Conservation (phyloP, 2,797 vertebrate species). For the Cetoscarus ocellatus region DNA sequence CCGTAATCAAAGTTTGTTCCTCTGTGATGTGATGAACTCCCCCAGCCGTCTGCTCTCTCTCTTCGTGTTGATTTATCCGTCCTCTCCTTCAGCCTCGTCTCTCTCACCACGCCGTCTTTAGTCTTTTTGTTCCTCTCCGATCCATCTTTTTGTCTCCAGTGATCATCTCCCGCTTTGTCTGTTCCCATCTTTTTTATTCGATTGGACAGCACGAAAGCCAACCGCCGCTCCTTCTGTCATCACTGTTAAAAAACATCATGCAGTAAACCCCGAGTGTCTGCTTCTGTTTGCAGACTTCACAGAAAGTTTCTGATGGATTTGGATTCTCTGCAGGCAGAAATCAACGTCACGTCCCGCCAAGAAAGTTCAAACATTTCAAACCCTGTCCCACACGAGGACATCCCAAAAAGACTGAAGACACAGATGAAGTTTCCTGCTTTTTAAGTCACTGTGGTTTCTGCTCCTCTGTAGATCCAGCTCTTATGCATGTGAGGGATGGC, state of each 20-base stretch:
- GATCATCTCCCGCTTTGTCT: not conserved
- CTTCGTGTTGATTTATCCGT: not conserved
- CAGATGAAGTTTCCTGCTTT: too few species aligned
- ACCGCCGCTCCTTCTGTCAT: not conserved
- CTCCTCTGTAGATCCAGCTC: too few species aligned
- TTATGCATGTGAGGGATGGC: too few species aligned
- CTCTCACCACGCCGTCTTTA: not conserved
- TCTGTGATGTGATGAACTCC: not conserved
- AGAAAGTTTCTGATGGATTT: not conserved
- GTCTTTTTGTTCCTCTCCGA: not conserved
- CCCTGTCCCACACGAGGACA: too few species aligned
- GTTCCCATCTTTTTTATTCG: constrained; percentile 1
- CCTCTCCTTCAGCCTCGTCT: not conserved
- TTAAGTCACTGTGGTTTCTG: too few species aligned
- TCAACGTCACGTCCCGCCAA: not conserved
- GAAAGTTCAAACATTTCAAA: not conserved
- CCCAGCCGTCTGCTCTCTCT: constrained; percentile 6
- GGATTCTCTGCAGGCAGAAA: not conserved
- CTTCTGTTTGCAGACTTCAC: not conserved
- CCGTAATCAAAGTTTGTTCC: constrained; percentile 8
- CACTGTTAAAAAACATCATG: constrained; percentile 5
- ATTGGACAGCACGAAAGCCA: not conserved
- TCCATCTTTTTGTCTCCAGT: not conserved
- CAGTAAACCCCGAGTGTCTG: not conserved
- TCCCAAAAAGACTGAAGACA: too few species aligned